phyloP scores from a whole-genome alignment of 2,797 vertebrate genomes.

The Chelonia mydas region DNA sequence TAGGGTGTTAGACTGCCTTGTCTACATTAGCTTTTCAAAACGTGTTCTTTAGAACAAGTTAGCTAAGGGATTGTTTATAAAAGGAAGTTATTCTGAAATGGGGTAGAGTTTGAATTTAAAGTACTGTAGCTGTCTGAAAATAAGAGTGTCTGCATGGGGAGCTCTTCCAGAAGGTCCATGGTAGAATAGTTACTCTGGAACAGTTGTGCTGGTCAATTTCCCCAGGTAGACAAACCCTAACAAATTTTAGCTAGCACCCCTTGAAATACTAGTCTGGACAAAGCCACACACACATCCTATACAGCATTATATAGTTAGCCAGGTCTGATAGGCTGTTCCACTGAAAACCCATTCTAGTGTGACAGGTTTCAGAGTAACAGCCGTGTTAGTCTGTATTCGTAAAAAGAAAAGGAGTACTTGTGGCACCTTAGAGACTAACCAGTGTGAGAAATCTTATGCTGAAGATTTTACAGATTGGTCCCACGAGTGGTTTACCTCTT shows the following conservation, averaged over 20 bases:
- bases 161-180: neutral
- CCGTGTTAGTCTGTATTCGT: too few species aligned
- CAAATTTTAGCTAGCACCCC: neutral
- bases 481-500: neutral
- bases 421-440: too few species aligned
- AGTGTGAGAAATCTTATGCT: neutral
- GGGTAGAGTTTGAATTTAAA: constrained; percentile 56
- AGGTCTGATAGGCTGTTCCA: rapidly evolving
- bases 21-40: constrained; percentile 46
- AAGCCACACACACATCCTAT: neutral
- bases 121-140: neutral
- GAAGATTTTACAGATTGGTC: neutral
- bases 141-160: neutral
- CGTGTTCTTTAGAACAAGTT: constrained; percentile 45
- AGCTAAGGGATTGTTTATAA: constrained; percentile 50
- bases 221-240: neutral
- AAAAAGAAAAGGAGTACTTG: too few species aligned
- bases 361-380: too few species aligned
- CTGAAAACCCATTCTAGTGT: rapidly evolving
- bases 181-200: neutral
- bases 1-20: constrained; percentile 56
- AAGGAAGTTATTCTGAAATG: constrained; percentile 47
- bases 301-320: neutral
- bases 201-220: neutral
- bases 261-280: constrained; percentile 8